phyloP scores from a whole-genome alignment of 2,888 invertebrate genomes.

The Lasius platythorax region DNA sequence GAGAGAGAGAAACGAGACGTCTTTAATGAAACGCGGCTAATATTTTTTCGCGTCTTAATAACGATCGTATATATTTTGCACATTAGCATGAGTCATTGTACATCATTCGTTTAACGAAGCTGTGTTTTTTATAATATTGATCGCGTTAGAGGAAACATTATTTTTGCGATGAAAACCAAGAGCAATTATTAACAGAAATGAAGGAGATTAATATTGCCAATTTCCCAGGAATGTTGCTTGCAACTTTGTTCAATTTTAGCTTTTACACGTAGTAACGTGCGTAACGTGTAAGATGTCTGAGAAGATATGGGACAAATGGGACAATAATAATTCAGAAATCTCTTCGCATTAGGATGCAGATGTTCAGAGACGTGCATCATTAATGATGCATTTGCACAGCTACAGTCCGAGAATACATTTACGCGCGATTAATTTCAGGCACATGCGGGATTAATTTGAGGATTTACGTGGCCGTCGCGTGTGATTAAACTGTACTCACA shows the following conservation, averaged over 20 bases:
- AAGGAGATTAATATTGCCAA: not conserved
- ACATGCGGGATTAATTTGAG: slow-evolving; percentile 14
- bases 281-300: not conserved
- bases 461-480: not conserved
- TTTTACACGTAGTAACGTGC: not conserved
- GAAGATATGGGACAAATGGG: not conserved
- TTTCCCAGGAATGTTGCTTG: not conserved
- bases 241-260: not conserved
- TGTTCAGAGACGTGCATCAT: not conserved
- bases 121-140: not conserved
- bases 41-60: not conserved
- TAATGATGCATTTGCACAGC: slow-evolving; percentile 10
- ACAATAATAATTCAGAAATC: slow-evolving; percentile 22
- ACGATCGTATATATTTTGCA: not conserved
- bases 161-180: not conserved
- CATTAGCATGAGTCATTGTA: not conserved
- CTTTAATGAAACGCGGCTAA: not conserved
- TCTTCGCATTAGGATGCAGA: not conserved
- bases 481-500: slow-evolving; percentile 5
- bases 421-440: not conserved
- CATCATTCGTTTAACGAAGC: slow-evolving; percentile 1
- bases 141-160: not conserved
- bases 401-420: not conserved
- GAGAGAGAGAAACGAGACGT: not conserved
- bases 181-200: not conserved